These are phyloP conservation scores for Cyrtorhinus lividipennis DNA, from an alignment of 1,140 invertebrate genomes.

Conservation along the genomic window DNA sequence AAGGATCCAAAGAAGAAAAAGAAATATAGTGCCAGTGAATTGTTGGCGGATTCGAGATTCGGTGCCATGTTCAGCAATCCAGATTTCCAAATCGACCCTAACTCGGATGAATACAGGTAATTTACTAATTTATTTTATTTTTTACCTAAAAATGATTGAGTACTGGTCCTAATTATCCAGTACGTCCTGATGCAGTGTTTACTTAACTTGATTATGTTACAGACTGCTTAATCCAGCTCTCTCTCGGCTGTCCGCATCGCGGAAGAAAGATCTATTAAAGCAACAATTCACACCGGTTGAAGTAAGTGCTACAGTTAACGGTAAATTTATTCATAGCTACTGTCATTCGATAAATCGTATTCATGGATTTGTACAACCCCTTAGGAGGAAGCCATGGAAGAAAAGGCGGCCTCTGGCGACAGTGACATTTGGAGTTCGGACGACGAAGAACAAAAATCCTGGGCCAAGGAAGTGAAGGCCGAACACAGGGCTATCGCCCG, in stretches of 20 bases:
- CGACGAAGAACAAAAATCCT: slow-evolving; percentile 48
- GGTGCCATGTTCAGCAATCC: slow-evolving; percentile 79
- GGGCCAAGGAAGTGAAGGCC: slow-evolving; percentile 63
- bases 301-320: slow-evolving; percentile 28
- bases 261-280: slow-evolving; percentile 38
- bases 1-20: slow-evolving; percentile 50
- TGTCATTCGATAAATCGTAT: too few species aligned
- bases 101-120: slow-evolving; percentile 61
- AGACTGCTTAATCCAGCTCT: slow-evolving; percentile 78
- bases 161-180: too few species aligned
- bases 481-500: slow-evolving; percentile 37
- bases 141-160: too few species aligned
- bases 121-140: too few species aligned
- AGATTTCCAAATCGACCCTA: slow-evolving; percentile 84
- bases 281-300: slow-evolving; percentile 38
- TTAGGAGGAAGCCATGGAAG: slow-evolving; percentile 30
- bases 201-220: slow-evolving; percentile 16
- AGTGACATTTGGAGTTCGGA: slow-evolving; percentile 41
- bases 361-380: too few species aligned
- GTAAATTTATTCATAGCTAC: too few species aligned
- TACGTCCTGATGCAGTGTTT: background rate
- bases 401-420: slow-evolving; percentile 31
- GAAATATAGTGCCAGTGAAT: slow-evolving; percentile 39
- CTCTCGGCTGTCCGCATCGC: slow-evolving; percentile 56
- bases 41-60: slow-evolving; percentile 79